Base-by-base conservation (phyloP, 2,888 invertebrate genomes). In the Pammene fasciana region DNA sequence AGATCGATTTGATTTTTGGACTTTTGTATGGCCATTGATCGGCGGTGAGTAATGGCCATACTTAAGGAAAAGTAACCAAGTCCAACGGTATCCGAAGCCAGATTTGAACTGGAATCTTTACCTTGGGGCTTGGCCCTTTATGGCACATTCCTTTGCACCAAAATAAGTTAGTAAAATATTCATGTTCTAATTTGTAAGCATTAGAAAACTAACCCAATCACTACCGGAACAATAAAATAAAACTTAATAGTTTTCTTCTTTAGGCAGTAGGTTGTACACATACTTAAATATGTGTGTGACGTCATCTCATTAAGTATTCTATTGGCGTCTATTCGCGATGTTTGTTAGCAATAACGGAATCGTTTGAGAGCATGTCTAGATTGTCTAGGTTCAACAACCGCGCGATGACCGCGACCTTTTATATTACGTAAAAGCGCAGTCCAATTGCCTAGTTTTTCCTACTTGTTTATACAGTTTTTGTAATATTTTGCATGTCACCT, bases 311-410 rank as follows among this genome's bases (percentile, higher is more conserved):
- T 34, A 59, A 45, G 38, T 50, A 50, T 62, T 62, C 36, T 5
- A 8, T n/a, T 26, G 41, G n/a, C 38, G n/a, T n/a, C 9, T 50
- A 52, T 62, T 62, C 38, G 50, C 62, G 41, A 62, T 41, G 50
- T 16, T 46, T 10, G 55, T 36, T 16, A 45, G 9, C 16, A 16
- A 36, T 38, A 50, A 62, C 46, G 61, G 61, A n/a, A 41, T 45
- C 4, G n/a, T 54, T 34, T 34, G 13, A 54, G 54, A 54, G 52
- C 52, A 62, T 26, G 26, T 26, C 4, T 26, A n/a, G n/a, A 26
- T 26, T 26, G 26, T 26, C 4, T 3, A 26, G 26, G 72, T 70
- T 72, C 72, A 67, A 43, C 43, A 70, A 72, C 70, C 67, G 64
- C 54, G 67, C 59, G 4, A 13, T 52, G 62, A 10, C 72, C 62